phyloP scores from a whole-genome alignment of 1,140 invertebrate species.

The Trinorchestia longiramus region DNA sequence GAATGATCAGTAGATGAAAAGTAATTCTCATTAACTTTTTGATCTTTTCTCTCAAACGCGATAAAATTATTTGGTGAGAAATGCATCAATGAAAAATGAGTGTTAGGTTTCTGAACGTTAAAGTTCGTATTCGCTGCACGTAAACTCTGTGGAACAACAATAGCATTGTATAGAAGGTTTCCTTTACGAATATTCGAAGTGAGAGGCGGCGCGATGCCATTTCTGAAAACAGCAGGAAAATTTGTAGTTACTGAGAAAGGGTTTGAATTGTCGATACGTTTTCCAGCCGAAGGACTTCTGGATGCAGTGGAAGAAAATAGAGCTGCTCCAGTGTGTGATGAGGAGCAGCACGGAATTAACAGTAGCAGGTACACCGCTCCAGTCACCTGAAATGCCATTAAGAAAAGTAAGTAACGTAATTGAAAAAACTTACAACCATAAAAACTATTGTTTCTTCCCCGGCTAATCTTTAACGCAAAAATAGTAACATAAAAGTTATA shows the following conservation, averaged over 20 bases:
- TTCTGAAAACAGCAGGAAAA: not conserved
- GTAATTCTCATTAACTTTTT: not conserved
- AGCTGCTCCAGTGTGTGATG: not conserved
- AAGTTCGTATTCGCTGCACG: not conserved
- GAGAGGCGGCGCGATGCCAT: not conserved
- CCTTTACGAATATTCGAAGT: not conserved
- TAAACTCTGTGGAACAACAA: not conserved
- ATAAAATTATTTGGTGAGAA: not conserved
- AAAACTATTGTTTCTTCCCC: not conserved
- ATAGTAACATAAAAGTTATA: not conserved
- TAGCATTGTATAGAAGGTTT: not conserved
- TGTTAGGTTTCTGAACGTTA: not conserved
- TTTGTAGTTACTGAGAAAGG: not conserved
- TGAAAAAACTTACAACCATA: not conserved
- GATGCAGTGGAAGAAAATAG: not conserved
- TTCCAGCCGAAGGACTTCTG: not conserved
- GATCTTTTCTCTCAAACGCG: not conserved
- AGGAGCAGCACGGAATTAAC: not conserved
- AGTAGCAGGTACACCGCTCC: not conserved
- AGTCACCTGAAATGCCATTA: not conserved
- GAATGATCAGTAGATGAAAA: not conserved
- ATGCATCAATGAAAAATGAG: not conserved
- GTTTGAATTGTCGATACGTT: not conserved
- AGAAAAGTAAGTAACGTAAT: not conserved
- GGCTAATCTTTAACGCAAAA: not conserved